These are phyloP conservation scores for Cephus cinctus DNA, from an alignment of 1,140 invertebrate genomes.

Conservation along the genomic window DNA sequence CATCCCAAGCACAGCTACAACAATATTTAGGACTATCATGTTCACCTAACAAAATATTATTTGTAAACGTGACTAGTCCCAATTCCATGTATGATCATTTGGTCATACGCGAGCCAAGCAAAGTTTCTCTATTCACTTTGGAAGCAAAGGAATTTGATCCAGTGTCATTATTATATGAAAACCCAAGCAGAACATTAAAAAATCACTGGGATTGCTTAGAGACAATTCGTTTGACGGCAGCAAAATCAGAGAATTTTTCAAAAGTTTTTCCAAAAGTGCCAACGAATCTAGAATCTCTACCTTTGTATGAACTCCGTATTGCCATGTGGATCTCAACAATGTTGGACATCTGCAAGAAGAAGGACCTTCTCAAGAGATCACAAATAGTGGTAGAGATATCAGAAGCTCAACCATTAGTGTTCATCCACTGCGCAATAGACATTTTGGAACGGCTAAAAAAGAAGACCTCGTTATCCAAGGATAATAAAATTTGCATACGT, in stretches of 20 bases:
- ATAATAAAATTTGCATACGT: constrained; percentile 28
- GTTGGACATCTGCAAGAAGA: constrained; percentile 35
- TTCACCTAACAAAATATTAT: constrained; percentile 35
- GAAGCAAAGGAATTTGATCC: constrained; percentile 30
- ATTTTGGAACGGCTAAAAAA: constrained; percentile 25
- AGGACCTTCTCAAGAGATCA: constrained; percentile 21
- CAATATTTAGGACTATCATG: constrained; percentile 41
- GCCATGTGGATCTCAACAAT: constrained; percentile 45
- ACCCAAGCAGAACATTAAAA: constrained; percentile 13
- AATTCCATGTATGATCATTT: constrained; percentile 45
- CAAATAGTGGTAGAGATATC: constrained; percentile 34
- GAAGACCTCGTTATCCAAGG: constrained; percentile 12
- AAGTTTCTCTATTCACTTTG: constrained; percentile 35
- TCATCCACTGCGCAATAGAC: constrained; percentile 32
- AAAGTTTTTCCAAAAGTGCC: constrained; percentile 18
- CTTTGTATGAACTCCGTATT: constrained; percentile 30
- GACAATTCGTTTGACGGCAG: constrained; percentile 38
- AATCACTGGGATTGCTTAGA: constrained; percentile 48
- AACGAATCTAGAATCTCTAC: constrained; percentile 30
- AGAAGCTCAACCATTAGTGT: constrained; percentile 40
- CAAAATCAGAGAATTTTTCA: constrained; percentile 20
- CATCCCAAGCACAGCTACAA: constrained; percentile 27
- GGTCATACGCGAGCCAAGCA: constrained; percentile 40
- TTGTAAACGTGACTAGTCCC: constrained; percentile 42
- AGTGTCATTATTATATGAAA: constrained; percentile 28